phyloP scores from a whole-genome alignment of 2,888 invertebrate genomes.

The Aplocera efformata region DNA sequence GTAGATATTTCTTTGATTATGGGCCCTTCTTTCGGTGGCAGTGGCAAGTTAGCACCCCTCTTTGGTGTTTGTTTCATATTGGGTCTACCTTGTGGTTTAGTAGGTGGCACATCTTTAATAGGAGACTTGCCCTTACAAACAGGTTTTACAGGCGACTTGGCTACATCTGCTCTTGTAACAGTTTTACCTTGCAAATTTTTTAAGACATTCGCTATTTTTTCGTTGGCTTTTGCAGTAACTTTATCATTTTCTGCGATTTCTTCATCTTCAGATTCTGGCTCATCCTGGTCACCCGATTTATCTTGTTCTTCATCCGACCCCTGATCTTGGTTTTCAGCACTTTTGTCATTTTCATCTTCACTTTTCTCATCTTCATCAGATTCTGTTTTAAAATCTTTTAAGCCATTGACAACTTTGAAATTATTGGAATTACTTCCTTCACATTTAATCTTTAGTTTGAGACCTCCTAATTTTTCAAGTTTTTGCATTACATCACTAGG shows the following conservation, averaged over 20 bases:
- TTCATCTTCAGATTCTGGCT: conserved; percentile 43
- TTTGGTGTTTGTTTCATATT: conserved; percentile 70
- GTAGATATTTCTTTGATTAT: conserved; percentile 31
- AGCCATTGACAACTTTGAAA: conserved; percentile 70
- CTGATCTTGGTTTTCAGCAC: conserved; percentile 42
- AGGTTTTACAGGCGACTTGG: conserved; percentile 35
- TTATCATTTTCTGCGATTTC: conserved; percentile 22
- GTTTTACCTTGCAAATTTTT: conserved; percentile 46
- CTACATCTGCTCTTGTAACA: conserved; percentile 37
- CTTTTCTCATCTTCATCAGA: conserved; percentile 59
- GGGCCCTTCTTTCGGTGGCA: conserved; percentile 36
- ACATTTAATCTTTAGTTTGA: conserved; percentile 70
- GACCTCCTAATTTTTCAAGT: conserved; percentile 66
- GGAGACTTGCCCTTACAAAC: conserved; percentile 31
- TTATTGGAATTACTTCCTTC: conserved; percentile 62
- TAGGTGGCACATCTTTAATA: conserved; percentile 34
- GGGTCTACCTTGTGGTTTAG: conserved; percentile 48
- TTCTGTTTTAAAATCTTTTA: conserved; percentile 63
- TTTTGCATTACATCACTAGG: conserved; percentile 58
- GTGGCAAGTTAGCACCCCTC: conserved; percentile 49
- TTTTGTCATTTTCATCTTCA: conserved; percentile 52
- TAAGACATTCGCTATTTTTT: conserved; percentile 24
- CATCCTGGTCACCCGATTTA: conserved; percentile 37
- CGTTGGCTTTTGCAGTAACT: conserved; percentile 9
- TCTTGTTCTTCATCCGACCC: conserved; percentile 46